These are phyloP conservation scores for Nicator chloris DNA, from an alignment of 2,113 vertebrate genomes.

Conservation along the genomic window DNA sequence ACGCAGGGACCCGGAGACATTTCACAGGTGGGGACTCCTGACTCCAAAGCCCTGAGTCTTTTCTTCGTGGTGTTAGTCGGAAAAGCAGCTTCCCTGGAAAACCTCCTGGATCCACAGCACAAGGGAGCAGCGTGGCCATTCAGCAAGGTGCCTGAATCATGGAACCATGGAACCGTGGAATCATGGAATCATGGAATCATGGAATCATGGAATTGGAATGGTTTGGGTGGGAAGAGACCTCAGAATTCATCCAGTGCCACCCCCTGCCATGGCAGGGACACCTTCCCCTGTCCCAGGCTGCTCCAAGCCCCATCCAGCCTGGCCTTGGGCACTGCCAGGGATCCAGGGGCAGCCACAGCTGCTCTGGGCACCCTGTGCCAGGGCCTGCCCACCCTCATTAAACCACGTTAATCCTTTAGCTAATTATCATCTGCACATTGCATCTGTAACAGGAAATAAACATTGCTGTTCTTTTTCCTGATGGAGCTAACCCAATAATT, in stretches of 20 bases:
- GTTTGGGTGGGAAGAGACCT: not conserved
- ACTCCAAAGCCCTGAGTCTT: not conserved
- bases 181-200: too few relatives aligned
- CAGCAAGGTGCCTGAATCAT: not conserved
- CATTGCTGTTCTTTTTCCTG: not conserved
- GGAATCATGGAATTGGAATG: not conserved
- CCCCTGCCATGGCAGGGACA: not conserved
- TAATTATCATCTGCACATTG: not conserved
- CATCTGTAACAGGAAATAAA: not conserved
- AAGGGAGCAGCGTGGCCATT: not conserved
- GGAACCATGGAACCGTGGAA: not conserved
- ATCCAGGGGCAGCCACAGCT: not conserved
- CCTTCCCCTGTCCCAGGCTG: rapidly evolving
- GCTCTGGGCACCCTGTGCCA: not conserved
- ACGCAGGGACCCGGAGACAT: not conserved
- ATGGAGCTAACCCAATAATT: not conserved
- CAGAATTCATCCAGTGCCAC: not conserved
- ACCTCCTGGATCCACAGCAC: not conserved
- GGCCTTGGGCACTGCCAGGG: not conserved
- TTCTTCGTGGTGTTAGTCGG: not conserved
- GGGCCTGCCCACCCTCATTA: not conserved
- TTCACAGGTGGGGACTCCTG: not conserved
- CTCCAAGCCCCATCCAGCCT: not conserved
- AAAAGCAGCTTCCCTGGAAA: not conserved
- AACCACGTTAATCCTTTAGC: not conserved